These are phyloP conservation scores for Rallus limicola DNA, from an alignment of 2,113 vertebrate genomes.

Conservation along the genomic window DNA sequence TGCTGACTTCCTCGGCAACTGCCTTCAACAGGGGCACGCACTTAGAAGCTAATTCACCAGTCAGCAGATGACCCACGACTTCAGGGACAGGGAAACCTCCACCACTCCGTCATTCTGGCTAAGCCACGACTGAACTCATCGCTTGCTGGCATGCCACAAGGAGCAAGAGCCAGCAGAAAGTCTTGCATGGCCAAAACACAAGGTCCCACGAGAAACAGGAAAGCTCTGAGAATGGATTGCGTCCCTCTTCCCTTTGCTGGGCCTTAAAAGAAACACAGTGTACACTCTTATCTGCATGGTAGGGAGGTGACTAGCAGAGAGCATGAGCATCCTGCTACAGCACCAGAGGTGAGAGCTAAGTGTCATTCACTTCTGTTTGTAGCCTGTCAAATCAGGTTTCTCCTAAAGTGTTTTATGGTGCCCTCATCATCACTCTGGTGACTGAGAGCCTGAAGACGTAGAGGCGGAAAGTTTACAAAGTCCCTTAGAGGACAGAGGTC, in stretches of 20 bases:
- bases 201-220: not conserved
- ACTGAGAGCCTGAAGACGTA: not conserved
- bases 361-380: accelerated
- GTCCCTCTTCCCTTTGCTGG: not conserved
- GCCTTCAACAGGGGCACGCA: accelerated
- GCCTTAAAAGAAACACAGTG: not conserved
- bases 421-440: not conserved
- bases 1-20: not conserved
- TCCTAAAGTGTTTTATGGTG: not conserved
- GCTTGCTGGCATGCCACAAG: not conserved
- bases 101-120: not conserved
- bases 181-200: not conserved
- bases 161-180: not conserved
- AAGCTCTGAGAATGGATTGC: accelerated
- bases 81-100: not conserved
- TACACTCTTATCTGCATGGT: not conserved
- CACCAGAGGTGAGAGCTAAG: not conserved
- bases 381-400: not conserved
- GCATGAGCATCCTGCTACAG: not conserved
- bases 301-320: not conserved
- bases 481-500: not conserved
- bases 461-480: not conserved
- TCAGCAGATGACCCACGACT: accelerated
- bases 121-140: not conserved
- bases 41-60: not conserved